Evolutionary conservation across 2,888 invertebrate species (phyloP).

Genomic region (Hypomecis atomaria): DNA sequence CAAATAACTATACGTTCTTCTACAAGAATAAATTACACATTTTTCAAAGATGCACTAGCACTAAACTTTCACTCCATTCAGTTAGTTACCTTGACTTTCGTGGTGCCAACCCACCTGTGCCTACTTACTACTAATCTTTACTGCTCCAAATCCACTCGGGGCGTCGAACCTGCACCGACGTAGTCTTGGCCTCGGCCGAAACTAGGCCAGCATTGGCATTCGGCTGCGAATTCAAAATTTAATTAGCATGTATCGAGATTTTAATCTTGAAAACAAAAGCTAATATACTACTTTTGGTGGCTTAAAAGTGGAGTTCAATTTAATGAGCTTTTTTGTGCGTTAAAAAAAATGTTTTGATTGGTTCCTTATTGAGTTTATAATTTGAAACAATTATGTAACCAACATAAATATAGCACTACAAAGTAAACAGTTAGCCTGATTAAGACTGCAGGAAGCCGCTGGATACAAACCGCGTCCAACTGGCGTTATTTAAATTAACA

Average conservation of each 20-base stretch:
- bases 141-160: constrained; percentile 49
- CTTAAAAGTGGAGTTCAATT: neutral
- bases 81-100: constrained; percentile 26
- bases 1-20: no score
- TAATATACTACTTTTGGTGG: neutral
- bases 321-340: neutral
- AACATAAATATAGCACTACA: no score
- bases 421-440: no score
- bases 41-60: neutral
- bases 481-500: no score
- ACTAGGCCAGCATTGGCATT: constrained; percentile 42
- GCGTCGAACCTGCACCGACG: constrained; percentile 57
- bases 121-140: constrained; percentile 40
- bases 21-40: neutral
- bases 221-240: constrained; percentile 19
- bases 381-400: no score
- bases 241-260: constrained; percentile 1
- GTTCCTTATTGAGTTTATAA: no score
- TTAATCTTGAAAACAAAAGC: neutral
- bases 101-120: constrained; percentile 18
- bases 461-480: no score
- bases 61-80: constrained; percentile 1
- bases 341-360: neutral
- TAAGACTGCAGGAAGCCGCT: no score
- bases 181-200: constrained; percentile 54